Evolutionary conservation across 2,113 vertebrate genomes (phyloP).

Genomic region (Sardina pilchardus): DNA sequence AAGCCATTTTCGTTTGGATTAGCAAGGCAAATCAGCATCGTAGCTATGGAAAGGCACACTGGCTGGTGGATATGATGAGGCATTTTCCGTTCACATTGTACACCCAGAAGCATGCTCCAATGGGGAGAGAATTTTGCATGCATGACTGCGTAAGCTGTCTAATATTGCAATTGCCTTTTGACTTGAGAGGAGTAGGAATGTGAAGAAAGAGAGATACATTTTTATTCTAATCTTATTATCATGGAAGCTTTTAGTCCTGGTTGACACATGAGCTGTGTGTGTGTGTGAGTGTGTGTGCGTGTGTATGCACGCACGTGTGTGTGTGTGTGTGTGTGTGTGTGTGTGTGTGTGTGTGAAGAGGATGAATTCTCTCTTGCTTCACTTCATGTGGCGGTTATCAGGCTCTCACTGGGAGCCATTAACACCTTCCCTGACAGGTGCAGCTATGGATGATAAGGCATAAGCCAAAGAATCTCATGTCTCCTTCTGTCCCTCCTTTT

Average conservation of each 20-base stretch:
- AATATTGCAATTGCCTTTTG: background rate
- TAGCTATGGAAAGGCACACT: background rate
- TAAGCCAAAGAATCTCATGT: background rate
- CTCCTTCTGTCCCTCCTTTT: background rate
- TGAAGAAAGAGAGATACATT: background rate
- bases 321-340: background rate
- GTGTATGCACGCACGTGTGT: too few species aligned
- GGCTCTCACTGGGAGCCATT: background rate
- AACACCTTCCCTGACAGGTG: background rate
- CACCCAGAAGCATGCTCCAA: background rate
- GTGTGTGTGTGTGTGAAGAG: slow-evolving; percentile 12
- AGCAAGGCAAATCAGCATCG: background rate
- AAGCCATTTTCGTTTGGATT: background rate
- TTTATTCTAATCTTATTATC: too few species aligned
- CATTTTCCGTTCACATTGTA: background rate
- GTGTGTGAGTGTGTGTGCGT: too few species aligned
- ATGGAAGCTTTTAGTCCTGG: too few species aligned
- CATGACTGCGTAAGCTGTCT: background rate
- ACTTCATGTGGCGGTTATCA: background rate
- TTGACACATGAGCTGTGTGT: too few species aligned
- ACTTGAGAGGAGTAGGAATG: background rate
- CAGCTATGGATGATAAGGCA: background rate
- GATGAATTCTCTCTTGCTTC: background rate
- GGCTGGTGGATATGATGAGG: background rate
- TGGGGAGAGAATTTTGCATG: background rate